A percentile compares a stretch with the other conserved stretches of the same genome.
Evolutionary conservation across 2,113 vertebrate genomes (phyloP).

Genomic region (Hippopotamus amphibius): DNA sequence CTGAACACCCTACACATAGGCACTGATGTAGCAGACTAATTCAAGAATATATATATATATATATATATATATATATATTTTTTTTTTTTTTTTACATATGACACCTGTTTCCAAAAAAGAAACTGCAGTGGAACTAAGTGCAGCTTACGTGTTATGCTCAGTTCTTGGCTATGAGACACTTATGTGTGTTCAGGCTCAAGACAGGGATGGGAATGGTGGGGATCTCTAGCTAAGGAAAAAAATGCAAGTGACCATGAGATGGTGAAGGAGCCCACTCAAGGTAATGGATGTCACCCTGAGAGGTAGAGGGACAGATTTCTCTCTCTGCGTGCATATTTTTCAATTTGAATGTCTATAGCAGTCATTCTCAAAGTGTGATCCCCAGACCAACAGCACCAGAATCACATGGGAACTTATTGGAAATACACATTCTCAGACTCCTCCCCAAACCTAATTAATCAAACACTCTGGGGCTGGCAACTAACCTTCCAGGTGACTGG

Average conservation of each 20-base stretch:
- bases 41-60: not conserved
- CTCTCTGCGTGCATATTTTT: not conserved
- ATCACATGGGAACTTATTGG: not conserved
- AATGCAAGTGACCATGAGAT: not conserved
- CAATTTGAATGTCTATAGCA: not conserved
- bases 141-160: not conserved
- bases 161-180: not conserved
- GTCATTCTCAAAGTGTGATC: not conserved
- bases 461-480: not conserved
- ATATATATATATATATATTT: not conserved
- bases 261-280: not conserved
- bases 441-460: not conserved
- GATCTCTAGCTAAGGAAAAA: not conserved
- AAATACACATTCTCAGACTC: not conserved
- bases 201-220: not conserved
- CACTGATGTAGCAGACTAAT: not conserved
- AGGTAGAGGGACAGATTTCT: not conserved
- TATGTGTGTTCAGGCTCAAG: not conserved
- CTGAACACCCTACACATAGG: not conserved
- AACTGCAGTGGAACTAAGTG: not conserved
- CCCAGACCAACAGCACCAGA: not conserved
- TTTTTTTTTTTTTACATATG: not conserved
- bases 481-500: not conserved
- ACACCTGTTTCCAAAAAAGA: not conserved
- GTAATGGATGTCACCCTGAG: not conserved